Percentiles rank a stretch among this genome's conserved stretches.
These are phyloP conservation scores for Lacanobia wlatinum DNA, from an alignment of 2,888 invertebrate species.

Conservation along the genomic window DNA sequence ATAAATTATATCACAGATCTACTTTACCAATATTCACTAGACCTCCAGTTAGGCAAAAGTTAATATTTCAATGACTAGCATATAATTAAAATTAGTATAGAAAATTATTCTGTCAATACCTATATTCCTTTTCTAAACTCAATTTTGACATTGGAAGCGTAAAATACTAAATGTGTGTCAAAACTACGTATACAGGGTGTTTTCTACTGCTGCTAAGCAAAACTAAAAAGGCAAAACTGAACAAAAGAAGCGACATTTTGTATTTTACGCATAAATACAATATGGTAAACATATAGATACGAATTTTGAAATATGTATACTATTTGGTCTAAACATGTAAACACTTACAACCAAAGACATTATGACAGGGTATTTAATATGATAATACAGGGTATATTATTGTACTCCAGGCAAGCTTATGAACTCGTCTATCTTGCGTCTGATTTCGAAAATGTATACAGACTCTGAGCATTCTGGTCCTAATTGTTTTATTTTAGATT, in stretches of 20 bases:
- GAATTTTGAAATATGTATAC: constrained; percentile 45
- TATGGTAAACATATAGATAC: constrained; percentile 66
- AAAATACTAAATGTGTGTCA: constrained; percentile 79
- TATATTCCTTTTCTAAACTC: constrained; percentile 19
- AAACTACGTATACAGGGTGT: constrained; percentile 61
- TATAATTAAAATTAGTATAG: constrained; percentile 78
- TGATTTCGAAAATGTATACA: not conserved
- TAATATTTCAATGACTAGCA: constrained; percentile 77
- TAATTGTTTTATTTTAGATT: not conserved
- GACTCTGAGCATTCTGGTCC: not conserved
- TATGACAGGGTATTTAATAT: not conserved
- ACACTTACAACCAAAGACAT: constrained; percentile 62
- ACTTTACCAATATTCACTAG: constrained; percentile 14
- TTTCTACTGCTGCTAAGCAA: constrained; percentile 73
- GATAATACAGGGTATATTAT: not conserved
- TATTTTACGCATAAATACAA: constrained; percentile 80
- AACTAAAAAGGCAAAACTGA: constrained; percentile 79
- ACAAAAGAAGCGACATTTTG: constrained; percentile 80
- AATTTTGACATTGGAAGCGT: constrained; percentile 69
- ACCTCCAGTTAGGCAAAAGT: constrained; percentile 69
- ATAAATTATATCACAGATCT: constrained; percentile 22
- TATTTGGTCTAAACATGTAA: constrained; percentile 46
- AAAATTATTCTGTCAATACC: constrained; percentile 61
- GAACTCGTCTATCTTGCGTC: not conserved
- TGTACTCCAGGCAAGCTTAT: not conserved